Evolutionary conservation across 2,888 invertebrate genomes (phyloP), one percentile per base, ranked within the genome.

Genomic region (Dexiosoma caninum): DNA sequence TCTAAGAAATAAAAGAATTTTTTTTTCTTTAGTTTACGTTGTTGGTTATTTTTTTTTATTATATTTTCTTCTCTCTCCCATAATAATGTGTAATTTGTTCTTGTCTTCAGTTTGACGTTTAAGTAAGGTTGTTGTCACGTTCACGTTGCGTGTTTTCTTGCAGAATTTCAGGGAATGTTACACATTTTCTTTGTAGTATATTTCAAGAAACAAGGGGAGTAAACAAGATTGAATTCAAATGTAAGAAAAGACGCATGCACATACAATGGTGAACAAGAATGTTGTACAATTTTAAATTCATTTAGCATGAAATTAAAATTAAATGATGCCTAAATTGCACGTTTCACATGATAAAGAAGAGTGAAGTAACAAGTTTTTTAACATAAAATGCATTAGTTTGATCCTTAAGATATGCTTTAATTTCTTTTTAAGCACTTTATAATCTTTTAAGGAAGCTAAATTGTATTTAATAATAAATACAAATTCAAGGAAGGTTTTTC

Each of bases 241-340:
- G 71, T 75, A 19, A 27, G 27, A 51, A 74, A 46, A 69, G 42
- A 60, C 53, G 21, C 21, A 27, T n/a, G 53, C 30, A 44, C 40
- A 70, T 19, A 55, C 42, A 60, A n/a, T 30, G 27, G 5, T 6
- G 0, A 6, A 44, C 49, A 53, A 72, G 53, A 51, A 60, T 67
- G n/a, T n/a, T n/a, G 53, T 67, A 72, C 72, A 81, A 77, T 59
- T 81, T 81, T 81, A 77, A 77, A 81, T 81, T 81, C 81, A 81
- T 81, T 81, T 77, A 72, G 77, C 81, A 81, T 81, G 81, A 81
- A 81, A 81, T 81, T 81, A 81, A 81, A 81, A 81, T 81, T 81
- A 81, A 81, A 81, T 81, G 81, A 81, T 77, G 81, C 77, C 81
- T 77, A 81, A 81, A 77, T 77, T 74, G 69, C 81, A 81, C 74